Conservation (phyloP, 2,113 vertebrate genomes). For the Danionella cerebrum region DNA sequence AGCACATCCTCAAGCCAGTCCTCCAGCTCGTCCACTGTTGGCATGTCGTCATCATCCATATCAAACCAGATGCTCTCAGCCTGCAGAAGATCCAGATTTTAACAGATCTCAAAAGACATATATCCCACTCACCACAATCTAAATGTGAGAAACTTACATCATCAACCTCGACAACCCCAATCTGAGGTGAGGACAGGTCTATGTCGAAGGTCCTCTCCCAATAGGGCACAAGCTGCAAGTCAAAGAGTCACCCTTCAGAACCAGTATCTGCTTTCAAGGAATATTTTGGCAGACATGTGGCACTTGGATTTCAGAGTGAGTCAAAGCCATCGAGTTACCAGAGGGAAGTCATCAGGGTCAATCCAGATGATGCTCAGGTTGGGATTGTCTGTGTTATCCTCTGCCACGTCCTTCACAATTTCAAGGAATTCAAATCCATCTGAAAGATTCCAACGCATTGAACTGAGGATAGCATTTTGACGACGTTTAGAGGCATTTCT, state of each 20-base stretch:
- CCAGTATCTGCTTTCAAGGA: not conserved
- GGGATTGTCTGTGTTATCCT: slow-evolving; percentile 79
- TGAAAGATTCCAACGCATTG: slow-evolving; percentile 32
- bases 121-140: not conserved
- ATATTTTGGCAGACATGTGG: not conserved
- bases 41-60: slow-evolving; percentile 78
- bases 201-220: slow-evolving; percentile 87
- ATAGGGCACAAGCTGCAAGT: slow-evolving; percentile 76
- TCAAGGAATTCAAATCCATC: slow-evolving; percentile 87
- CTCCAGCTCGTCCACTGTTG: slow-evolving; percentile 73
- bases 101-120: not conserved
- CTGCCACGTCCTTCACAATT: slow-evolving; percentile 81
- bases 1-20: slow-evolving; percentile 82
- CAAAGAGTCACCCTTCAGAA: not conserved
- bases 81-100: slow-evolving; percentile 47
- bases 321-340: slow-evolving; percentile 59
- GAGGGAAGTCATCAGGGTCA: slow-evolving; percentile 83
- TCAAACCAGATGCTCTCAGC: slow-evolving; percentile 83
- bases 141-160: slow-evolving; percentile 70
- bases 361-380: slow-evolving; percentile 91
- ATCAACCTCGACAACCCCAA: slow-evolving; percentile 80
- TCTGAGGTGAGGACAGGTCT: slow-evolving; percentile 77
- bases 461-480: not conserved
- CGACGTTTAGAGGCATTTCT: too few species aligned
- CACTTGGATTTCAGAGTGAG: not conserved